Percentiles rank a stretch among this genome's conserved stretches.
phyloP scores from a whole-genome alignment of 2,888 invertebrate species.

The Leptinotarsa tumamoca region DNA sequence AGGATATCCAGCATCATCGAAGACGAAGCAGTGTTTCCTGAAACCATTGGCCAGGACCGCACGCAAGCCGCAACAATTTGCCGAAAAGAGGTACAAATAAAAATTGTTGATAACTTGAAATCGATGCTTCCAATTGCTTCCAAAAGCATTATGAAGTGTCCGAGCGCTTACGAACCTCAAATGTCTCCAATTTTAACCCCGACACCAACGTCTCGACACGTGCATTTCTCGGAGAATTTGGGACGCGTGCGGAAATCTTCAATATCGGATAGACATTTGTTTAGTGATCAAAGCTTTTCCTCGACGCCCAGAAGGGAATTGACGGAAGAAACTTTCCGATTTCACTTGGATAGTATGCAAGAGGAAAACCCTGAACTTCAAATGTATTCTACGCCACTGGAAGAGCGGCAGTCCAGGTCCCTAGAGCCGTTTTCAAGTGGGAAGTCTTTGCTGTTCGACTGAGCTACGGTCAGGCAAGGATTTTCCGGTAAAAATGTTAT shows the following conservation, averaged over 20 bases:
- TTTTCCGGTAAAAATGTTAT: background rate
- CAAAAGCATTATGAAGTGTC: slow-evolving; percentile 3
- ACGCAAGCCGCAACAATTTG: background rate
- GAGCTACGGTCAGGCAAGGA: background rate
- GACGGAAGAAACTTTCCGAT: background rate
- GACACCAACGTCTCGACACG: slow-evolving; percentile 28
- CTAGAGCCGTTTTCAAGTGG: background rate
- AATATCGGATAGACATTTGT: background rate
- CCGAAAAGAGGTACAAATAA: slow-evolving; percentile 8
- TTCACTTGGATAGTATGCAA: background rate
- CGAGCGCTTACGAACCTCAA: background rate
- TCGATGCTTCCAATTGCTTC: background rate
- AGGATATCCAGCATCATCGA: background rate
- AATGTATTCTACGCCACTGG: slow-evolving; percentile 21
- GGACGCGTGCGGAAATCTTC: background rate
- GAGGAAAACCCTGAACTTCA: slow-evolving; percentile 18
- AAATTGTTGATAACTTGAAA: background rate
- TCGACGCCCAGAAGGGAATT: background rate
- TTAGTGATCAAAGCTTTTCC: background rate
- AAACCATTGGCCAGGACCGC: background rate
- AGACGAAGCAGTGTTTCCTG: background rate
- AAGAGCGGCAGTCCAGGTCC: background rate
- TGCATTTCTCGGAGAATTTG: slow-evolving; percentile 1
- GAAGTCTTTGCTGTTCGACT: slow-evolving; percentile 10
- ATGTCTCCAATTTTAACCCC: background rate